These are phyloP conservation scores for Synergus umbraculus DNA, from an alignment of 2,888 invertebrate species.

Conservation along the genomic window DNA sequence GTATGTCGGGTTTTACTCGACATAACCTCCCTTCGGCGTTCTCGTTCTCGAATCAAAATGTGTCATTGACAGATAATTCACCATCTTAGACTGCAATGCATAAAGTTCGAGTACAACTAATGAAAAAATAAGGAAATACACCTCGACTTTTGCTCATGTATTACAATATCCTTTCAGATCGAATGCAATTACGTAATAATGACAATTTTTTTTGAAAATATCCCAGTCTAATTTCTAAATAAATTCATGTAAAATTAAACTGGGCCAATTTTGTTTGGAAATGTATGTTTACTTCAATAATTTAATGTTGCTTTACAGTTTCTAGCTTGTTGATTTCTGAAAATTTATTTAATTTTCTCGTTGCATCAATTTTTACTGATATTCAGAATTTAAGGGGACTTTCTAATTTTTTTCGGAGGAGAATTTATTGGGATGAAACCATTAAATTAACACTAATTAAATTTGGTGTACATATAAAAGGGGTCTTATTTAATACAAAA, in stretches of 20 bases:
- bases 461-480: too few relatives aligned
- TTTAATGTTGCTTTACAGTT: too few relatives aligned
- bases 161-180: neutral
- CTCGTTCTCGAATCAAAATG: neutral
- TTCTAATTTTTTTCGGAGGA: too few relatives aligned
- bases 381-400: too few relatives aligned
- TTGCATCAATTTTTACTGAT: too few relatives aligned
- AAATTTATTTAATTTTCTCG: too few relatives aligned
- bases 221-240: neutral
- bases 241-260: neutral
- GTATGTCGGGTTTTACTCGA: neutral
- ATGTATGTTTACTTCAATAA: too few relatives aligned
- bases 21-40: neutral
- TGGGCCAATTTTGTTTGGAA: too few relatives aligned
- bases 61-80: neutral
- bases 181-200: neutral
- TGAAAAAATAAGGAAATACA: neutral
- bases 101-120: neutral
- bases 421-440: too few relatives aligned
- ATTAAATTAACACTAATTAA: too few relatives aligned
- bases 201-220: neutral
- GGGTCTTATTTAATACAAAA: too few relatives aligned
- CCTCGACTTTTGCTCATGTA: neutral
- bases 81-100: neutral
- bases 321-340: too few relatives aligned